These are phyloP conservation scores for Myrmecobius fasciatus DNA, from an alignment of 2,113 vertebrate species.

Conservation along the genomic window DNA sequence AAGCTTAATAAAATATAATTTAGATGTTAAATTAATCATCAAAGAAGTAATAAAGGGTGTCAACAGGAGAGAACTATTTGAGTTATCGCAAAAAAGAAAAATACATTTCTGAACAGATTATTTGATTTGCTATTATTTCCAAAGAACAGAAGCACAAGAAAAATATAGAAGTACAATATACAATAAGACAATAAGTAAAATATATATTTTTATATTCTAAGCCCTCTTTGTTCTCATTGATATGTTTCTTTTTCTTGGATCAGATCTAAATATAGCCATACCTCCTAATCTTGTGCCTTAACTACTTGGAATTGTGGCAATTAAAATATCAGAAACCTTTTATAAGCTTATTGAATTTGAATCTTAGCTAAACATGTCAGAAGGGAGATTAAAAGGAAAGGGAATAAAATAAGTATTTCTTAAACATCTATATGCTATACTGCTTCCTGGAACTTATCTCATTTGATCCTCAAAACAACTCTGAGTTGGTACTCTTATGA, in stretches of 20 bases:
- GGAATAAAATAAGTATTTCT: background rate
- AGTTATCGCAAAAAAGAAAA: background rate
- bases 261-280: background rate
- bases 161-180: background rate
- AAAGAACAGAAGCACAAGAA: background rate
- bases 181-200: background rate
- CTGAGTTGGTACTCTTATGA: background rate
- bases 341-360: background rate
- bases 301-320: background rate
- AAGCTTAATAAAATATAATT: too few species aligned
- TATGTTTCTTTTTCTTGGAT: background rate
- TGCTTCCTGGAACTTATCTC: background rate
- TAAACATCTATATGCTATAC: background rate
- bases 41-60: too few species aligned
- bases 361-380: background rate
- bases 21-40: too few species aligned
- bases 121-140: background rate
- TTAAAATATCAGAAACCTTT: constrained; percentile 53
- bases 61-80: too few species aligned
- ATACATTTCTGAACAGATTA: background rate
- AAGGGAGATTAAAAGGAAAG: background rate
- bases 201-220: background rate
- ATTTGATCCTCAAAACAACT: background rate
- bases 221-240: background rate
- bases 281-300: background rate